Evolutionary conservation across 2,888 invertebrate species (phyloP).

Genomic region (Melanotus villosus): DNA sequence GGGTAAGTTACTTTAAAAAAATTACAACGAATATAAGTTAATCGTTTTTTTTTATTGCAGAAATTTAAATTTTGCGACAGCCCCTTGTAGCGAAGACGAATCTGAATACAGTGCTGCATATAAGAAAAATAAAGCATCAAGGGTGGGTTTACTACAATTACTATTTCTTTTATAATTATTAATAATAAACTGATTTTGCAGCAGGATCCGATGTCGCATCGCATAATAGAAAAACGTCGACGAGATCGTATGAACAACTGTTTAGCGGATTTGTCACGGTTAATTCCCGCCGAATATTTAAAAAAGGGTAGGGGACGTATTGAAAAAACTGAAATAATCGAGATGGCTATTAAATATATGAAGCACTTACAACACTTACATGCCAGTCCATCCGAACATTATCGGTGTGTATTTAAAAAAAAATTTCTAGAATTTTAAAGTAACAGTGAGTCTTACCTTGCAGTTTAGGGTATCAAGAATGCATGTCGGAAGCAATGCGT

Average conservation of each 20-base stretch:
- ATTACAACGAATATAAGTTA: not conserved
- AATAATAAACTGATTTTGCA: conserved; percentile 66
- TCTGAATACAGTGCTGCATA: conserved; percentile 76
- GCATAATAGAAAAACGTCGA: conserved; percentile 95
- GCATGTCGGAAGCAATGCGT: conserved; percentile 89
- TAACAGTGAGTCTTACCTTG: not conserved
- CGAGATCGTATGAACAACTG: conserved; percentile 98
- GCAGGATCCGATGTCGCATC: conserved; percentile 98
- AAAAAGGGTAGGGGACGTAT: conserved; percentile 96
- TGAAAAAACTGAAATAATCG: conserved; percentile 98
- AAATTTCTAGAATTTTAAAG: not conserved
- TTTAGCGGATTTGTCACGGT: conserved; percentile 91
- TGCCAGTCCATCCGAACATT: conserved; percentile 64
- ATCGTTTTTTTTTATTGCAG: conserved; percentile 59
- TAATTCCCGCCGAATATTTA: conserved; percentile 93
- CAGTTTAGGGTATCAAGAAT: conserved; percentile 90
- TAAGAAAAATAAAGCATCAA: conserved; percentile 82
- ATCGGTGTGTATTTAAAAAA: conserved; percentile 61
- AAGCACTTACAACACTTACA: conserved; percentile 85
- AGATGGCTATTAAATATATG: conserved; percentile 97
- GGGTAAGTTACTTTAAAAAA: conserved; percentile 59
- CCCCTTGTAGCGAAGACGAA: conserved; percentile 80
- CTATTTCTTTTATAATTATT: too few species aligned
- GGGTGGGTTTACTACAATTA: conserved; percentile 73
- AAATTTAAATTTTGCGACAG: conserved; percentile 77